Percentiles rank a stretch among this genome's conserved stretches.
These are phyloP conservation scores for Campylorhamphus procurvoides DNA, from an alignment of 2,113 vertebrate genomes.

Conservation along the genomic window DNA sequence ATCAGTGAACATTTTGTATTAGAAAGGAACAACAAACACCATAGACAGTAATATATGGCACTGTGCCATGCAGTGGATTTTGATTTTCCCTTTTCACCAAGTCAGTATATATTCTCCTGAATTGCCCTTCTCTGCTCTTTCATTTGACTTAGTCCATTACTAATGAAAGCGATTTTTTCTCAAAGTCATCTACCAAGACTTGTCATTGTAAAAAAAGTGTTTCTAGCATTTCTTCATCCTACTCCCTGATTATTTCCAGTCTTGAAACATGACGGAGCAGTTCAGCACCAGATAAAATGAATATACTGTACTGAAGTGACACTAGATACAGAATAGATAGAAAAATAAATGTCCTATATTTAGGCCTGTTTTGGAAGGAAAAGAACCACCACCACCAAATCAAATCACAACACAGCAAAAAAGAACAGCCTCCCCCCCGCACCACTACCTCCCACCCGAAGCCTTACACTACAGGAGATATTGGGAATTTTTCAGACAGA, in stretches of 20 bases:
- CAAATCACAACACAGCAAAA: neutral
- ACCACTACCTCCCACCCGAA: neutral
- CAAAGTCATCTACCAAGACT: neutral
- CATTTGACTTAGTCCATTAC: neutral
- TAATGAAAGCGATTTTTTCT: neutral
- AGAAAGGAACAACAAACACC: neutral
- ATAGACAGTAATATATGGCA: neutral
- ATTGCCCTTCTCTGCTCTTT: neutral
- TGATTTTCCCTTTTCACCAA: neutral
- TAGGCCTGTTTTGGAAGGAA: neutral
- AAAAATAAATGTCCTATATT: neutral
- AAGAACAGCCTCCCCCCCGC: rapidly evolving
- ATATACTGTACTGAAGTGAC: neutral
- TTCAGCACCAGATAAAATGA: neutral
- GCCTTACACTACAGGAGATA: neutral
- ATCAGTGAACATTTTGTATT: neutral
- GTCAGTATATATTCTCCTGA: neutral
- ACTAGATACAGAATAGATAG: neutral
- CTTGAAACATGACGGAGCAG: neutral
- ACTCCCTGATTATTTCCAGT: neutral
- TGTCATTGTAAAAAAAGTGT: neutral
- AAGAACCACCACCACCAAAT: neutral
- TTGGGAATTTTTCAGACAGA: neutral
- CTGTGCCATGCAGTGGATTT: neutral
- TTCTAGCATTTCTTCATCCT: neutral